A percentile compares a stretch with the other conserved stretches of the same genome.
Conservation (phyloP, 1,140 invertebrate species). For the Orius laevigatus region DNA sequence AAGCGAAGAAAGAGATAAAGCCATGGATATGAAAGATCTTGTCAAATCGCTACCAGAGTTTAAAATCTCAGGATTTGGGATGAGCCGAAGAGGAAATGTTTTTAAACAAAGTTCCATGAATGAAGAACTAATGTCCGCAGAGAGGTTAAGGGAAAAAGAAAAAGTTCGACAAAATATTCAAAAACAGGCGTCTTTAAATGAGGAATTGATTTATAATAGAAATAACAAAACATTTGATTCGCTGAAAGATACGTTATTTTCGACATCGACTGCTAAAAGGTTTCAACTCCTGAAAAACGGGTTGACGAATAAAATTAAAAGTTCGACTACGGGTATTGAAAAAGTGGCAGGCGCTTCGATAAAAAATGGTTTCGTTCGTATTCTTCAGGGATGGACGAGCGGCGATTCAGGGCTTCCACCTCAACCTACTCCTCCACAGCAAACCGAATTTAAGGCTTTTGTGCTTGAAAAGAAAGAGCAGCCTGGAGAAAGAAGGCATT, state of each 20-base stretch:
- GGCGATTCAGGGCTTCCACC: slow-evolving; percentile 17
- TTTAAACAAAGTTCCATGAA: slow-evolving; percentile 77
- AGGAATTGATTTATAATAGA: slow-evolving; percentile 62
- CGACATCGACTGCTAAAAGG: slow-evolving; percentile 52
- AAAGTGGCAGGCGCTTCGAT: slow-evolving; percentile 49
- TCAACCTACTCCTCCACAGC: slow-evolving; percentile 14
- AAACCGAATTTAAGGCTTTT: slow-evolving; percentile 23
- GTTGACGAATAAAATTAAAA: slow-evolving; percentile 60
- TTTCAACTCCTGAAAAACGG: slow-evolving; percentile 73
- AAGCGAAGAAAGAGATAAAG: slow-evolving; percentile 41
- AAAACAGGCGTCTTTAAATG: slow-evolving; percentile 75
- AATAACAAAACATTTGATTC: slow-evolving; percentile 44
- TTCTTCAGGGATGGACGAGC: slow-evolving; percentile 51
- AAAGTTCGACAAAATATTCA: slow-evolving; percentile 67
- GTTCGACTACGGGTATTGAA: slow-evolving; percentile 61
- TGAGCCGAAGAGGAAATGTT: slow-evolving; percentile 38
- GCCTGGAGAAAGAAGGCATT: slow-evolving; percentile 39
- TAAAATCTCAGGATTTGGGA: slow-evolving; percentile 29
- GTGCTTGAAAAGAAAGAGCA: slow-evolving; percentile 23
- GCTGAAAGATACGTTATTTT: slow-evolving; percentile 54
- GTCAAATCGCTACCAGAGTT: slow-evolving; percentile 42
- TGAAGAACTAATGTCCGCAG: slow-evolving; percentile 72
- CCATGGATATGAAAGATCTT: slow-evolving; percentile 43
- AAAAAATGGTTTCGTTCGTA: slow-evolving; percentile 50
- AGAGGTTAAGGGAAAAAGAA: slow-evolving; percentile 67